A percentile compares a stretch with the other conserved stretches of the same genome.
These are phyloP conservation scores for Polylopha cassiicola DNA, from an alignment of 2,888 invertebrate species.

Conservation along the genomic window DNA sequence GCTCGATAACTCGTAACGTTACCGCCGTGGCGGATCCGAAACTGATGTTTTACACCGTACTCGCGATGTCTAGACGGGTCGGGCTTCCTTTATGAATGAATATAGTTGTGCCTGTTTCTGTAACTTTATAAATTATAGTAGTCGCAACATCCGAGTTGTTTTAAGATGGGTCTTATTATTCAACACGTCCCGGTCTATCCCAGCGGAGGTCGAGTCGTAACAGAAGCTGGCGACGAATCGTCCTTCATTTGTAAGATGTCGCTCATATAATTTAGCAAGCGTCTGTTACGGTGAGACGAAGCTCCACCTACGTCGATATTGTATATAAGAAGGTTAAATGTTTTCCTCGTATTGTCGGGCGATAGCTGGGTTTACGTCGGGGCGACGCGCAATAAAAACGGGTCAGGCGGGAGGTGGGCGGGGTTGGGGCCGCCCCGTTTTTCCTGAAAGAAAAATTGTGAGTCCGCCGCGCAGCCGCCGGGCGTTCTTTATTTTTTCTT, in stretches of 20 bases:
- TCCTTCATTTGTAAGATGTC: conserved; percentile 53
- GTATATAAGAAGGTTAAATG: conserved; percentile 62
- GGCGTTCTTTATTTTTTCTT: conserved; percentile 76
- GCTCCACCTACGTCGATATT: conserved; percentile 62
- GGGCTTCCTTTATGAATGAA: conserved; percentile 17
- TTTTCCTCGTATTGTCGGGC: conserved; percentile 67
- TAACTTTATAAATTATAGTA: conserved; percentile 19
- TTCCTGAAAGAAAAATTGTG: conserved; percentile 74
- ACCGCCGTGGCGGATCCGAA: conserved; percentile 39
- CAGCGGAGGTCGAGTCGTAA: conserved; percentile 31
- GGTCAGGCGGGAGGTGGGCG: conserved; percentile 67
- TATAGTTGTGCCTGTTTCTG: conserved; percentile 10
- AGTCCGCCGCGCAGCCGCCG: conserved; percentile 72
- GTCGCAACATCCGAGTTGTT: conserved; percentile 15
- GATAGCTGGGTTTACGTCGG: conserved; percentile 63
- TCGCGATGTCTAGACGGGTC: conserved; percentile 20
- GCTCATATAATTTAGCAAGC: conserved; percentile 51
- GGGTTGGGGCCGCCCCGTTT: conserved; percentile 65
- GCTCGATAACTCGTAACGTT: conserved; percentile 51
- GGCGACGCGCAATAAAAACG: conserved; percentile 68
- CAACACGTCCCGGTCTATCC: conserved; percentile 29
- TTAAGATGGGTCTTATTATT: conserved; percentile 32
- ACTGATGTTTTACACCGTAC: conserved; percentile 33
- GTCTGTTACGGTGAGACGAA: conserved; percentile 47
- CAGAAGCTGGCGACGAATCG: conserved; percentile 48